Conservation (phyloP, 2,113 vertebrate species). For the Melierax canorus region DNA sequence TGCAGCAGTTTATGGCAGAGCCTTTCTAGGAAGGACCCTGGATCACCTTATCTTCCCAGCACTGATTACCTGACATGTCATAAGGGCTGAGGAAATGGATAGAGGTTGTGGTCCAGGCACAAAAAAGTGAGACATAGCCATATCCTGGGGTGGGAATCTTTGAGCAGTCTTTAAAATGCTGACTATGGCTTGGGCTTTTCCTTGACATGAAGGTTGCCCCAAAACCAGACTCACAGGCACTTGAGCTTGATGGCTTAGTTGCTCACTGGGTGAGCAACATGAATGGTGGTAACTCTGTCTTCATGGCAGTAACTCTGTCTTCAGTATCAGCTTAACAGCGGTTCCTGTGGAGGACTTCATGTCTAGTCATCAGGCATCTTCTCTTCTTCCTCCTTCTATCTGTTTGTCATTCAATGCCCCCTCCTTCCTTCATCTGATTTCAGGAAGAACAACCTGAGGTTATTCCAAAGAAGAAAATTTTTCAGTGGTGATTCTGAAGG, state of each 20-base stretch:
- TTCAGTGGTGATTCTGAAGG: neutral
- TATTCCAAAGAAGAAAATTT: neutral
- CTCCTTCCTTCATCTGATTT: neutral
- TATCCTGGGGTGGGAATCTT: neutral
- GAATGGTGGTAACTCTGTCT: neutral
- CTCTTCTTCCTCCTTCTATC: neutral
- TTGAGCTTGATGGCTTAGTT: neutral
- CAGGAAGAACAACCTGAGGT: neutral
- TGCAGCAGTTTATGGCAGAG: neutral
- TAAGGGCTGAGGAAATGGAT: neutral
- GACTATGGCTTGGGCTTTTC: neutral
- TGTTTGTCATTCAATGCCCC: neutral
- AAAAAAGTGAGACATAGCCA: neutral
- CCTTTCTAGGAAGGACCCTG: neutral
- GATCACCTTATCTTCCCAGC: neutral
- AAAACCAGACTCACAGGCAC: slow-evolving; percentile 7
- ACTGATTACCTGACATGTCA: neutral
- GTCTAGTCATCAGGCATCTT: neutral
- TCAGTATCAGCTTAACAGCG: neutral
- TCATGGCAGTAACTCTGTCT: neutral
- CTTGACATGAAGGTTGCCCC: neutral
- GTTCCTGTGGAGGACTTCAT: neutral
- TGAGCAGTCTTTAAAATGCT: slow-evolving; percentile 18
- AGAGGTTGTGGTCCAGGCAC: neutral
- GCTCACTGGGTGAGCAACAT: neutral